Evolutionary conservation across 2,797 vertebrate species (phyloP), one percentile per base, ranked within the genome.

Genomic region (Denticeps clupeoides): DNA sequence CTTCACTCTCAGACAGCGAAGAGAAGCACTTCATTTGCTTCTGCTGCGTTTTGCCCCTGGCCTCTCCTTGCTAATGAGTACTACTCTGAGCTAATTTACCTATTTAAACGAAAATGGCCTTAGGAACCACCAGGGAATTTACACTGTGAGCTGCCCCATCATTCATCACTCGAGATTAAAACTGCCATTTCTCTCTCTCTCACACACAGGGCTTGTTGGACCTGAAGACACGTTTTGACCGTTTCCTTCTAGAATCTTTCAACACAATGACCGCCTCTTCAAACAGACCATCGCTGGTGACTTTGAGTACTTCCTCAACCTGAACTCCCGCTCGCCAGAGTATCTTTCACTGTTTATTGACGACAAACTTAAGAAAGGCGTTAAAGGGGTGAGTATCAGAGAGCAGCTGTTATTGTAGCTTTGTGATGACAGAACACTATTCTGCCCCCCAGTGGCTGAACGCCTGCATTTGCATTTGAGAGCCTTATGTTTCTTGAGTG

Each of bases 301-400:
- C 71, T 98, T 99, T 63, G 95, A 98, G 70, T 97, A 97, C 74
- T 97, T 98, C 73, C 89, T 98, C 59, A 98, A 97, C 73, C 91
- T 97, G 70, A 99, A 99, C 82, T 93, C 92, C 19, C 86, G 90
- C 65, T 97, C 93, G 56, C 94, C 94, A n/a, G 94, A 99, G 81
- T 98, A 98, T 77, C 86, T 98, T 65, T 98, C 95, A 4, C 89
- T 98, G 77, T 98, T 99, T 81, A 97, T 99, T 70, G 91, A 99
- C 7, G 93, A 97, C 78, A 99, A 98, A 62, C 82, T 99, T 47
- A 99, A 97, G 83, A 99, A 99, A 64, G 93, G 93, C 67, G 94
- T 94, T 29, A 97, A 97, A 82, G 91, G 91, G 72, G 94, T 99
- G 84, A 73, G 89, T 81, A 55, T 12, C 25, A 13, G 27, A 28